Conservation (phyloP, 1,140 invertebrate genomes). For the Melanaphis sacchari region DNA sequence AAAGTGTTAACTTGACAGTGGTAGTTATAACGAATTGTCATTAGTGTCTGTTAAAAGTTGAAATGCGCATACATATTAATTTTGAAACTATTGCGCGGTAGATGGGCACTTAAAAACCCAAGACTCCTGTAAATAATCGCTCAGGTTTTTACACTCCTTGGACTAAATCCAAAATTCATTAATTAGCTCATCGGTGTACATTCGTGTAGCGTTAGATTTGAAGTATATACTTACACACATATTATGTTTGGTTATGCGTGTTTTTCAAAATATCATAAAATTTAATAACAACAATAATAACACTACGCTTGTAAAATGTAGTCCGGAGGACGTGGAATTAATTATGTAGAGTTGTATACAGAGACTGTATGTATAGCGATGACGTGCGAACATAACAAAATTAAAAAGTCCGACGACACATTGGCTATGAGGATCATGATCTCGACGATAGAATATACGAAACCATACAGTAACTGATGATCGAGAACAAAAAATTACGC, state of each 20-base stretch:
- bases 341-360: neutral
- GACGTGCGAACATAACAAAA: constrained; percentile 50
- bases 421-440: neutral
- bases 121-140: constrained; percentile 36
- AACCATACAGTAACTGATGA: neutral
- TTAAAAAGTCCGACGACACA: constrained; percentile 52
- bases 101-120: constrained; percentile 11
- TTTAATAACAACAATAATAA: constrained; percentile 41
- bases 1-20: neutral
- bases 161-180: constrained; percentile 48
- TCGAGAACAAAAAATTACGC: neutral
- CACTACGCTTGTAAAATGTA: neutral
- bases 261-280: constrained; percentile 33
- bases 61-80: neutral
- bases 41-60: constrained; percentile 12
- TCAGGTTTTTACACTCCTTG: constrained; percentile 27
- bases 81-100: constrained; percentile 1
- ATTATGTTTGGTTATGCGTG: neutral
- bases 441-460: constrained; percentile 33
- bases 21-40: neutral
- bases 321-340: constrained; percentile 33
- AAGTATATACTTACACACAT: neutral
- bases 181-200: constrained; percentile 47
- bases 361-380: neutral
- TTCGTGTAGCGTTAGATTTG: neutral